Base-by-base conservation (phyloP, 2,113 vertebrate genomes). In the Dromas ardeola region DNA sequence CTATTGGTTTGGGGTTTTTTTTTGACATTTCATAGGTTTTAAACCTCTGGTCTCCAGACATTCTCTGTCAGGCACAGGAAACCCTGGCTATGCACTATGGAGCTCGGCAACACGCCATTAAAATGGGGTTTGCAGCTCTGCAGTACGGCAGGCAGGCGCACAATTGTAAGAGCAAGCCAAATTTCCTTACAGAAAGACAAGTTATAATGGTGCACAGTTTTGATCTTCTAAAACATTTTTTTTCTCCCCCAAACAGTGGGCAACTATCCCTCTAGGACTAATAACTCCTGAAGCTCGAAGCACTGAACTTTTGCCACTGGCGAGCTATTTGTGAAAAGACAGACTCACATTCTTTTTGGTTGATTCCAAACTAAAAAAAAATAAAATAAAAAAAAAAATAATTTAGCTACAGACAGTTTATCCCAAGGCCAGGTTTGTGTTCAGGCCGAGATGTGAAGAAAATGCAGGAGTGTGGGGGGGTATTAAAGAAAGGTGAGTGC, bases 291-390 rank as follows among this genome's bases (percentile, higher is more conserved):
- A 56, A 71, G 72, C 43, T 88, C 0, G 8, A 95, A 59, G 56
- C 67, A 81, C 90, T 80, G 67, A 88, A 93, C 93, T 97, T 95
- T 92, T 94, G 94, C 91, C 89, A 95, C 93, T 83, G 81, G 81
- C 5, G 6, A 95, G 62, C 53, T 80, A 83, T 90, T 91, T 77
- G 83, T 81, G 73, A 94, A 94, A 77, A 96, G 86, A 95, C 76
- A 90, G 83, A 88, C 72, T 69, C 69, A 34, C 65, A 93, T 94
- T 95, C 86, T 71, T 95, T 85, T 82, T 91, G 45, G 49, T 58
- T 3, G 3, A 93, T 61, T 77, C 49, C 36, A 80, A 87, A 93
- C 11, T 3, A 7, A 78, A 83, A 76, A 69, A 59, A 63, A 80
- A 49, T 43, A 9, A 34, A 29, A 26, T 14, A 14, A 55, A 11